Conservation (phyloP, 30 jellyfish, hydroid and myxozoan genomes). For the Phacellophora camtschatica region DNA sequence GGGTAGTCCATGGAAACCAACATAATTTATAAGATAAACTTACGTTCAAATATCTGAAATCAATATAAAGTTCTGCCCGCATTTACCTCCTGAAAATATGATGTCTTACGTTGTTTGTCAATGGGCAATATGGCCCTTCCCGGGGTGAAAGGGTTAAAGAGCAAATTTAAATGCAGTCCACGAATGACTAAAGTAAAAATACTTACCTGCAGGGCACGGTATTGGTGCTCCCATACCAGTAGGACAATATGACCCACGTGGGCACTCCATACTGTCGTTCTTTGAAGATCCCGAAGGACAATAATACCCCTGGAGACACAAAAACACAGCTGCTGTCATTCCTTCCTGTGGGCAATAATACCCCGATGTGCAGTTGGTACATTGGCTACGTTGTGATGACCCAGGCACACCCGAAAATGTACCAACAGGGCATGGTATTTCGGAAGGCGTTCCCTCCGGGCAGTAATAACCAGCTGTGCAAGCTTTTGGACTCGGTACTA, state of each 20-base stretch:
- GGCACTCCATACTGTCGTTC: slow-evolving; percentile 88
- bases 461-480: slow-evolving; percentile 89
- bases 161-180: no score
- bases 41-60: no score
- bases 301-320: slow-evolving; percentile 88
- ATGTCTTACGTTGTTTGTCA: no score
- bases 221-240: slow-evolving; percentile 85
- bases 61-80: no score
- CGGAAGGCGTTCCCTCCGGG: slow-evolving; percentile 80
- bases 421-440: slow-evolving; percentile 83
- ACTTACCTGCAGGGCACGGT: slow-evolving; percentile 92
- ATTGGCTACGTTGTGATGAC: slow-evolving; percentile 57
- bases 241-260: slow-evolving; percentile 89
- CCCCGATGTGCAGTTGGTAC: slow-evolving; percentile 93
- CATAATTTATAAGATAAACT: no score
- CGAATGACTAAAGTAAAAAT: background rate
- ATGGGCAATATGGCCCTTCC: no score
- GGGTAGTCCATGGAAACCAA: no score
- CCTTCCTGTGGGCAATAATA: slow-evolving; percentile 89
- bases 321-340: slow-evolving; percentile 76
- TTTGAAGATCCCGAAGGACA: slow-evolving; percentile 91
- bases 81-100: no score
- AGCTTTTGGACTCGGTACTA: slow-evolving; percentile 41
- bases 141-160: no score
- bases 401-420: slow-evolving; percentile 82